Base-by-base conservation (phyloP, 2,888 invertebrate species). In the Notodonta ziczac region DNA sequence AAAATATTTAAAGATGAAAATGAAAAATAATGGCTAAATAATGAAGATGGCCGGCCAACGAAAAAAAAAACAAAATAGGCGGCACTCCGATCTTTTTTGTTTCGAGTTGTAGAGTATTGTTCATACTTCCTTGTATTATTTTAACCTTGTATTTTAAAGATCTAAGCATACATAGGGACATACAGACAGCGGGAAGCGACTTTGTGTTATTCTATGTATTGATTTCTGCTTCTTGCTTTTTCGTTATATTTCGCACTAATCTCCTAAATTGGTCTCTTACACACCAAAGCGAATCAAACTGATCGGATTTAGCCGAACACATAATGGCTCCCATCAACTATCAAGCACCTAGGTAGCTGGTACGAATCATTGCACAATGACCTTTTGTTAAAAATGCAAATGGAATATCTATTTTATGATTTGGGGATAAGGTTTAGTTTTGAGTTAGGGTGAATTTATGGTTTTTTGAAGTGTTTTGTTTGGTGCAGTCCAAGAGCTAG, bases 291-390 rank as follows among this genome's bases (percentile, higher is more conserved):
- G 59, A 67, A 65, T 67, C 59, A 69, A 72, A 58, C 58, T 56
- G 70, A 75, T 75, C 69, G 59, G 69, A 73, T 75, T 72, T 50
- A 13, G 54, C 50, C 46, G 51, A 52, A 52, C 51, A 4, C 40
- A 58, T 42, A 24, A 52, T 52, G 42, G 50, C 14, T 6, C 59
- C 57, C 61, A 61, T 61, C 59, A 63, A 57, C 57, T 53, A 48
- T 56, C 39, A 40, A 58, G 61, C 14, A 44, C 2, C 9, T 65
- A 65, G 65, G 68, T 66, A 70, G 69, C 69, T 60, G 55, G 44
- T 60, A 62, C 63, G 62, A 16, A 53, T 62, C 65, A 69, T 60
- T 69, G 69, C 12, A 8, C 10, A 0, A 0, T 3, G 52, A 46
- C n/a, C 6, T 16, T 32, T 16, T 8, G 0, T 56, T 53, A 57